Base-by-base conservation (phyloP, 2,797 vertebrate genomes). In the Anniella stebbinsi region DNA sequence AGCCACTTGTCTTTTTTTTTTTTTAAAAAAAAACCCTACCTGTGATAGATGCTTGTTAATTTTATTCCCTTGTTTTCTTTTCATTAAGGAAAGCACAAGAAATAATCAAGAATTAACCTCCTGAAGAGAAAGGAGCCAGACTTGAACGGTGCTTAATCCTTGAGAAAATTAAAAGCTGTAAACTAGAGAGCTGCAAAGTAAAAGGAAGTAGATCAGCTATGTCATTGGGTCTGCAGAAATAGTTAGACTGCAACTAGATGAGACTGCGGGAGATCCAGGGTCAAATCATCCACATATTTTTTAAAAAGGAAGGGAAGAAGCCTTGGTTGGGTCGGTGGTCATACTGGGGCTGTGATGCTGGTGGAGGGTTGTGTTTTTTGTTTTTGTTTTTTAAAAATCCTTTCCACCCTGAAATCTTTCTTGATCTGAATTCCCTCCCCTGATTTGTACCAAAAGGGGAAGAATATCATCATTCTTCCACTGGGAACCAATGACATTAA, bases 91-190 rank as follows among this genome's bases (percentile, higher is more conserved):
- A 78, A 77, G 57, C 18, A 80, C 67, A 36, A 38, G n/a, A 70
- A 70, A 80, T 41, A 80, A 57, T 81, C 41, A 57, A 72, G 66
- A 81, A 88, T 70, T 72, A 80, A 28, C 36, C 48, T 88, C 28
- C 87, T 45, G n/a, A 88, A 72, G 78, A 88, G n/a, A 69, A 48
- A 78, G 41, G 9, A n/a, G 30, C 21, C 86, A 48, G 38, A 23
- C 18, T 21, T 36, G 63, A 80, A 70, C 36, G 23, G 41, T 54
- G 33, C n/a, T 87, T 69, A 80, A 87, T 80, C 77, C 60, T 80
- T 48, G 63, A 72, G n/a, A 70, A 70, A 88, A 57, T 70, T 41
- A 72, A 57, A 57, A 70, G 33, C 66, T 38, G 45, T 57, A 69
- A 41, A 69, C 38, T 6, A 25, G 63, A 81, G 30, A 86, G 33